phyloP scores from a whole-genome alignment of 37 sponge, comb jelly and placozoan genomes.

The Haliclona indistincta region DNA sequence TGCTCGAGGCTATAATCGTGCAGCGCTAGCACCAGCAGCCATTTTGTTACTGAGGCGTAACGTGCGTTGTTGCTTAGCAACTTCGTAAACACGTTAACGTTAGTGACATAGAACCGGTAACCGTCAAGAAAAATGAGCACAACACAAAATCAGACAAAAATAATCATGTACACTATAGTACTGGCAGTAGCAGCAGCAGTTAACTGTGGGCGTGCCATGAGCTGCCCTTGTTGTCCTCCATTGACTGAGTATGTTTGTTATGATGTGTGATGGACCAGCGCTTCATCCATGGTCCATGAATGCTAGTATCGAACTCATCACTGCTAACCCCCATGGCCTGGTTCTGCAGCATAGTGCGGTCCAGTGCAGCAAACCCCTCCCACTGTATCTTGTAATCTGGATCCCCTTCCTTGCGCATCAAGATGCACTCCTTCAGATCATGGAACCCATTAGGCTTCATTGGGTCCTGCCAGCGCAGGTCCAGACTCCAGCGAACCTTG shows the following conservation, averaged over 20 bases:
- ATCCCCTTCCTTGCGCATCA: constrained; percentile 55
- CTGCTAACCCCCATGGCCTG: not conserved
- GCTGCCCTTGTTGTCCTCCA: constrained; percentile 4
- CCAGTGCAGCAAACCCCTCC: constrained; percentile 52
- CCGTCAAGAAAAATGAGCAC: too few relatives aligned
- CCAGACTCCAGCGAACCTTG: constrained; percentile 84
- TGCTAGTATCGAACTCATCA: constrained; percentile 71
- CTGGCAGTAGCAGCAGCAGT: too few relatives aligned
- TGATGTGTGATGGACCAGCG: constrained; percentile 84
- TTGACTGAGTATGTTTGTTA: constrained; percentile 75
- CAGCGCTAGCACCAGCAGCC: too few relatives aligned
- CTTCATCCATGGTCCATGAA: constrained; percentile 91
- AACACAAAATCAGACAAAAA: too few relatives aligned
- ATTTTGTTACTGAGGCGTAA: too few relatives aligned
- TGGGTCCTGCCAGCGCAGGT: constrained; percentile 84
- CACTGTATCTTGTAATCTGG: constrained; percentile 65
- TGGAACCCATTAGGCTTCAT: constrained; percentile 66
- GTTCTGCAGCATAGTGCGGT: constrained; percentile 54
- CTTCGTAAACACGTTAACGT: too few relatives aligned
- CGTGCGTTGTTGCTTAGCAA: too few relatives aligned
- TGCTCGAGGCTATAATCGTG: too few relatives aligned
- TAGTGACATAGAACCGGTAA: too few relatives aligned
- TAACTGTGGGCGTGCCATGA: constrained; percentile 43
- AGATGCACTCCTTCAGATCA: constrained; percentile 56
- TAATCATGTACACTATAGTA: too few relatives aligned